Evolutionary conservation across 2,888 invertebrate species (phyloP), one percentile per base, ranked within the genome.

Genomic region (Criorhina ranunculi): DNA sequence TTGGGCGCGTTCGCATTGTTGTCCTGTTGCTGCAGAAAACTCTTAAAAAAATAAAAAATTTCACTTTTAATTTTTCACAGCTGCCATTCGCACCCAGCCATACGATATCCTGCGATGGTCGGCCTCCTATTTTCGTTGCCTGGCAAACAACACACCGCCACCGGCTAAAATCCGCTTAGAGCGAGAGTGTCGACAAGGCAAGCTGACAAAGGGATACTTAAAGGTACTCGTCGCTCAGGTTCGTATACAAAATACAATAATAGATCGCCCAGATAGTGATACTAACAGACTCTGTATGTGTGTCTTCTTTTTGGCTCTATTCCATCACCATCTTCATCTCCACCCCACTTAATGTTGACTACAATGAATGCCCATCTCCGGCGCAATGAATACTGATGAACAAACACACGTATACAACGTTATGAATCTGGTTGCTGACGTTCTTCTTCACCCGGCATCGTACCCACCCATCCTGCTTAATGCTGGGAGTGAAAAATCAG

Each of bases 51-150:
- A 69, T 53, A 44, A 42, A 42, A 12, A 70, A 69, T 53, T 70
- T 53, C 17, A 64, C 46, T 76, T 73, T 60, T 85, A 51, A 75
- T 46, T 57, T 40, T 80, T 80, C 57, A 70, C 72, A 93, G 97
- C 97, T 35, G 98, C 97, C 0, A 97, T 98, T 75, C 94, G 96
- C 88, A 97, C 97, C 2, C 98, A 98, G 90, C 98, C 98, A 0
- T 95, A 95, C 87, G 98, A 98, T 92, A 93, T 98, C 0, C 93
- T 98, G 0, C 94, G 94, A 86, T 98, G 98, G 98, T 96, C 97
- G 0, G 95, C 94, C 24, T 94, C 95, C 8, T 96, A 96, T 90
- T 98, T 97, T 92, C 94, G 95, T 51, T 96, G 96, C 0, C 91
- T 97, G 86, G 94, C 96, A 0, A 93, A 96, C 69, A 95, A 95